Evolutionary conservation across 2,888 invertebrate species (phyloP).

Genomic region (Chloroclystis v-ata): DNA sequence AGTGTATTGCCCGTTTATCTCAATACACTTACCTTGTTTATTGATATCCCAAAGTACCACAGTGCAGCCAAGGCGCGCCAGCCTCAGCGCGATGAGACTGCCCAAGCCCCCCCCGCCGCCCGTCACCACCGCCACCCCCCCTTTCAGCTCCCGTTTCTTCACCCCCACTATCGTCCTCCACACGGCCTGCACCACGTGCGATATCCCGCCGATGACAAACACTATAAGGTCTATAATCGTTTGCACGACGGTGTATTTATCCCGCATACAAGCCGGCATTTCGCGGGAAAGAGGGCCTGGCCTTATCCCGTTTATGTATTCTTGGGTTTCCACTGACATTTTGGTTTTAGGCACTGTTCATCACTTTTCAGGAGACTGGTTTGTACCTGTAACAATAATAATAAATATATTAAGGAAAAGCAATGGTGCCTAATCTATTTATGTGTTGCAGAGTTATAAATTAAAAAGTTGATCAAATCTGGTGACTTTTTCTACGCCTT

Average conservation of each 20-base stretch:
- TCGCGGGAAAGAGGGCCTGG: conserved; percentile 68
- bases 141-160: conserved; percentile 83
- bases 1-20: no score
- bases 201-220: conserved; percentile 69
- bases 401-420: not conserved
- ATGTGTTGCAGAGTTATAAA: no score
- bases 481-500: no score
- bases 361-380: conserved; percentile 37
- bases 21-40: conserved; percentile 81
- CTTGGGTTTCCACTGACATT: conserved; percentile 62
- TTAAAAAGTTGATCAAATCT: no score
- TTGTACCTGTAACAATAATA: conserved; percentile 40
- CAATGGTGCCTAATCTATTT: no score
- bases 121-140: conserved; percentile 90
- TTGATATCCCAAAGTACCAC: conserved; percentile 95
- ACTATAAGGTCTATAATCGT: conserved; percentile 77
- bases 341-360: conserved; percentile 40
- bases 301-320: conserved; percentile 63
- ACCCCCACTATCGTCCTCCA: conserved; percentile 80
- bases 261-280: conserved; percentile 71
- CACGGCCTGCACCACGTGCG: conserved; percentile 75
- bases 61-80: conserved; percentile 86
- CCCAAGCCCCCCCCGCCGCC: conserved; percentile 94
- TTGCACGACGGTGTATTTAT: conserved; percentile 72
- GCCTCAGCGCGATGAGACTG: conserved; percentile 83